Base-by-base conservation (phyloP, 2,888 invertebrate genomes). In the Labia minor region DNA sequence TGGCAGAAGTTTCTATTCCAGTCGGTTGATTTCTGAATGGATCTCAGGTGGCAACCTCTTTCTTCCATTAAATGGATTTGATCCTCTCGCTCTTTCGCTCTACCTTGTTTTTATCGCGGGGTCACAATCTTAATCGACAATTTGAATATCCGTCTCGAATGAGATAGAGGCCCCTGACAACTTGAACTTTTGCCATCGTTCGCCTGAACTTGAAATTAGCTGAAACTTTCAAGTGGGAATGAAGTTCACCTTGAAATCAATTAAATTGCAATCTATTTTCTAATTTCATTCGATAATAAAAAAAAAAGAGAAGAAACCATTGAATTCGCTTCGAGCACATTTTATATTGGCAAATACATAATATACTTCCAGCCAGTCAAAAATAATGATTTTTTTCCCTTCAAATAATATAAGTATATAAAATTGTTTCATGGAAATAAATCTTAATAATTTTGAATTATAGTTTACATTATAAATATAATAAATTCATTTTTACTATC, bases 91-190 rank as follows among this genome's bases (percentile, higher is more conserved):
- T 26, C 26, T 14, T 16, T 14, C 49, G n/a, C 49, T 49, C 49
- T 49, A 49, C 49, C 49, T 49, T 49, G n/a, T 49, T 49, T 49
- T 49, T 49, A 49, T 49, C 49, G 16, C 14, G 49, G 16, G 49
- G 49, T 49, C 49, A 49, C 49, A 49, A 26, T 49, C 49, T 49
- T 49, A 49, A 49, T 49, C 49, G 49, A 49, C 49, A 49, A 49
- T 49, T 49, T 49, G 49, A 49, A 49, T 49, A 49, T 49, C 49
- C 49, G 49, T n/a, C 49, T 49, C 16, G 14, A 49, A 49, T 49
- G 49, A 49, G 49, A 49, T 49, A 49, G 16, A 49, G 49, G 4
- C 16, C 26, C 16, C n/a, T 49, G 49, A 49, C 49, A 49, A 49
- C 49, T 49, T 49, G 49, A 49, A 49, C 49, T 49, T 49, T 49